Conservation (phyloP, 2,113 vertebrate genomes). For the Limnothrissa miodon region DNA sequence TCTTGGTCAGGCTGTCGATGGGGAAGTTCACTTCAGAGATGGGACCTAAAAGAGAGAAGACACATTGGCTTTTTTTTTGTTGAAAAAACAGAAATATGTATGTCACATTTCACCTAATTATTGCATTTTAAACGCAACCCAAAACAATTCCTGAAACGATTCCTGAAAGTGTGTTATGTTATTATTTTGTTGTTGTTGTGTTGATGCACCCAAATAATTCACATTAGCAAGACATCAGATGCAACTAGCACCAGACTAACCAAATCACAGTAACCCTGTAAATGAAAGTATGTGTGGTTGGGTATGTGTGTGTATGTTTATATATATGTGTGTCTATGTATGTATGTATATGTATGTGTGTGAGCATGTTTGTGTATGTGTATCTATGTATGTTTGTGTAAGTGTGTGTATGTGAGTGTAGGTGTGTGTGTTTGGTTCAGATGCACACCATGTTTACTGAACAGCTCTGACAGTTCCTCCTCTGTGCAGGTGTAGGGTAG, state of each 20-base stretch:
- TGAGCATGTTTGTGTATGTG: not conserved
- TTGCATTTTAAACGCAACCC: not conserved
- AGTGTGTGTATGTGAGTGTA: not conserved
- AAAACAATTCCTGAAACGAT: too few relatives aligned
- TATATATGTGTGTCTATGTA: not conserved
- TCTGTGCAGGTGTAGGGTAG: slow-evolving; percentile 91
- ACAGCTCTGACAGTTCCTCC: slow-evolving; percentile 85
- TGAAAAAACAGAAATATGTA: not conserved
- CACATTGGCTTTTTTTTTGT: not conserved
- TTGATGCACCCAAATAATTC: not conserved
- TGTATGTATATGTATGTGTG: not conserved
- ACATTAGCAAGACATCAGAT: too few relatives aligned
- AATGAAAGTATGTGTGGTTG: not conserved
- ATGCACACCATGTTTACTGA: slow-evolving; percentile 77
- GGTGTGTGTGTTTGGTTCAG: slow-evolving; percentile 20
- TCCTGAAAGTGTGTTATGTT: too few relatives aligned
- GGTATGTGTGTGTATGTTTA: not conserved
- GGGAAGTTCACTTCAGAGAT: slow-evolving; percentile 89
- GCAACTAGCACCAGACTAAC: not conserved
- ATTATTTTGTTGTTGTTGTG: too few relatives aligned
- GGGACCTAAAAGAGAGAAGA: slow-evolving; percentile 71
- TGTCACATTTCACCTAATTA: not conserved
- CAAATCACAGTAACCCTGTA: not conserved
- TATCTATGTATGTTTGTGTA: not conserved
- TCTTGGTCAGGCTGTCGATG: slow-evolving; percentile 88